These are phyloP conservation scores for Pseudochirops corinnae DNA, from an alignment of 2,797 vertebrate genomes.

Conservation along the genomic window DNA sequence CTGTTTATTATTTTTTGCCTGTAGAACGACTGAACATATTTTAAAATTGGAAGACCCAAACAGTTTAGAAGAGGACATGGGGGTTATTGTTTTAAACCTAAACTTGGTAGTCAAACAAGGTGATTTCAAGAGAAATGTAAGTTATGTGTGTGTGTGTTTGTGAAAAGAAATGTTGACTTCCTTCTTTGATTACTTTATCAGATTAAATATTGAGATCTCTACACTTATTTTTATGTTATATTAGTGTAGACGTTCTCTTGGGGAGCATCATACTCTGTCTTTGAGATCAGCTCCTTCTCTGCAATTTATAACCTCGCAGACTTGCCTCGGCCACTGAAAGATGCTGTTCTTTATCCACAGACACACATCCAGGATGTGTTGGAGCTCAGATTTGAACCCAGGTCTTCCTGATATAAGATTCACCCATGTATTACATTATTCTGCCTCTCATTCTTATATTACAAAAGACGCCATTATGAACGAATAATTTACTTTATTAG, in stretches of 20 bases:
- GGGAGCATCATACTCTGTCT: neutral
- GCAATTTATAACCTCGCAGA: neutral
- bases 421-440: neutral
- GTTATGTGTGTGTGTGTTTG: conserved; percentile 53
- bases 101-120: conserved; percentile 91
- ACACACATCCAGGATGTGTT: neutral
- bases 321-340: neutral
- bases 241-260: neutral
- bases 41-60: conserved; percentile 92
- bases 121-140: conserved; percentile 92
- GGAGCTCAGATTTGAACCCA: neutral
- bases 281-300: neutral
- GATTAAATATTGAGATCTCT: neutral
- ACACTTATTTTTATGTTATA: neutral
- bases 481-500: neutral
- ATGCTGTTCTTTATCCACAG: neutral
- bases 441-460: neutral
- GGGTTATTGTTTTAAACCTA: conserved; percentile 92
- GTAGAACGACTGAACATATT: conserved; percentile 90
- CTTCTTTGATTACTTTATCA: neutral
- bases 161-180: neutral
- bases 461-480: neutral
- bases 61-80: conserved; percentile 95
- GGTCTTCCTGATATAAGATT: neutral
- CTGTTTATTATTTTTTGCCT: conserved; percentile 1